Percentiles rank a stretch among this genome's conserved stretches.
These are phyloP conservation scores for Diaprepes abbreviatus DNA, from an alignment of 2,888 invertebrate species.

Conservation along the genomic window DNA sequence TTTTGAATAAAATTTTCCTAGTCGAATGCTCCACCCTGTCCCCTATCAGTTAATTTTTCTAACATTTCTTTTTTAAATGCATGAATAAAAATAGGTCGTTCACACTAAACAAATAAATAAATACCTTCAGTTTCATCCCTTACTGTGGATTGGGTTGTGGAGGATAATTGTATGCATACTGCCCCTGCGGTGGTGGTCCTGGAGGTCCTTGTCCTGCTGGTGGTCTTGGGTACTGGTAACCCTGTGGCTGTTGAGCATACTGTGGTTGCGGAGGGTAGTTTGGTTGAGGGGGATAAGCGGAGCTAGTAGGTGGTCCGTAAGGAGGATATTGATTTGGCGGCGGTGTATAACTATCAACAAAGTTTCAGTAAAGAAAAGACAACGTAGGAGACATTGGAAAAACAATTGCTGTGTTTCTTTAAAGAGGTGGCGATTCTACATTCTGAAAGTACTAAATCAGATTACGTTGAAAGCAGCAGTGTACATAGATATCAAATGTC, in stretches of 20 bases:
- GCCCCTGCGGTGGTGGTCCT: slow-evolving; percentile 74
- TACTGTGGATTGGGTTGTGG: slow-evolving; percentile 81
- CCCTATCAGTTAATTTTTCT: no score
- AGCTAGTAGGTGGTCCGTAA: slow-evolving; percentile 61
- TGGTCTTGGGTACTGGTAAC: slow-evolving; percentile 76
- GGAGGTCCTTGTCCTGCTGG: slow-evolving; percentile 65
- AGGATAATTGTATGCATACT: slow-evolving; percentile 83
- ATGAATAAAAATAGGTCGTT: no score
- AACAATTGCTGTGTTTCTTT: no score
- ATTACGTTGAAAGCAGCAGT: no score
- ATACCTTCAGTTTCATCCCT: slow-evolving; percentile 18
- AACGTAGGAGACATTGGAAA: no score
- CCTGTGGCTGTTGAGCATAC: slow-evolving; percentile 73
- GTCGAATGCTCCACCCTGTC: no score
- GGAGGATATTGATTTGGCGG: slow-evolving; percentile 65
- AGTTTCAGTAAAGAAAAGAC: background rate
- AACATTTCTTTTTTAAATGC: no score
- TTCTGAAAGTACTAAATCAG: no score
- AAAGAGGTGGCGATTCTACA: no score
- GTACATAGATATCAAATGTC: no score
- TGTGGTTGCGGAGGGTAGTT: slow-evolving; percentile 73
- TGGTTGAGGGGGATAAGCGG: slow-evolving; percentile 74
- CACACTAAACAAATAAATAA: no score
- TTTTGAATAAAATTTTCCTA: no score
- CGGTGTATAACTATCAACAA: slow-evolving; percentile 56